phyloP scores from a whole-genome alignment of 1,140 invertebrate genomes.

The Radopholus similis region DNA sequence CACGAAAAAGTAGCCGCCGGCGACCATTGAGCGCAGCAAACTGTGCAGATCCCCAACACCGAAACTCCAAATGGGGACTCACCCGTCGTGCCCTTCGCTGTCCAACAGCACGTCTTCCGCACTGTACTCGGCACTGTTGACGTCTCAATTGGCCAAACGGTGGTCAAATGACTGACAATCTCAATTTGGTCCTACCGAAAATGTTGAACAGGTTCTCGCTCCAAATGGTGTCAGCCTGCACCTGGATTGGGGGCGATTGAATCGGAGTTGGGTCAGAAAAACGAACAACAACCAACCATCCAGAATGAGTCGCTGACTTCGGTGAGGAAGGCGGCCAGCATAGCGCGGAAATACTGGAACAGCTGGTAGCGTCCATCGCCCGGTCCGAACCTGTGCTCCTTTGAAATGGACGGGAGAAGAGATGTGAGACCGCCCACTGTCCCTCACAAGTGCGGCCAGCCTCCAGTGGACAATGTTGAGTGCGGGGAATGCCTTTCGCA shows the following conservation, averaged over 20 bases:
- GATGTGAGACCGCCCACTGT: neutral
- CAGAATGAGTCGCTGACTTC: constrained; percentile 2
- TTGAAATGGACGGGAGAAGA: constrained; percentile 19
- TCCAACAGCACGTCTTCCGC: constrained; percentile 34
- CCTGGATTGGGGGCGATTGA: no score
- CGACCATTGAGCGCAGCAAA: constrained; percentile 16
- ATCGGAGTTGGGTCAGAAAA: neutral
- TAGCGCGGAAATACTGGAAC: constrained; percentile 46
- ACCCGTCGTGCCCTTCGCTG: constrained; percentile 32
- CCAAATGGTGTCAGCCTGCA: constrained; percentile 49
- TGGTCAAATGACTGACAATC: neutral
- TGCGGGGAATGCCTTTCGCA: constrained; percentile 26
- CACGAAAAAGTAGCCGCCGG: constrained; percentile 44
- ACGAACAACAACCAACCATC: neutral
- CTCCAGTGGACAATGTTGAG: constrained; percentile 28
- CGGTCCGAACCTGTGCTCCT: constrained; percentile 33
- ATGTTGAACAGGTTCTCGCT: constrained; percentile 39
- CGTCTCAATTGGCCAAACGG: neutral
- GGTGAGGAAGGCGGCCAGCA: constrained; percentile 33
- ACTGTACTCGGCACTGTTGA: constrained; percentile 18
- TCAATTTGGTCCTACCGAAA: constrained; percentile 29
- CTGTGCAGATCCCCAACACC: neutral
- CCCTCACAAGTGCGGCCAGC: constrained; percentile 25
- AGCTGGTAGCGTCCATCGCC: constrained; percentile 46
- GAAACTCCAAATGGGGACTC: neutral